Base-by-base conservation (phyloP, 30 jellyfish, hydroid and myxozoan species). In the Morbakka virulenta region DNA sequence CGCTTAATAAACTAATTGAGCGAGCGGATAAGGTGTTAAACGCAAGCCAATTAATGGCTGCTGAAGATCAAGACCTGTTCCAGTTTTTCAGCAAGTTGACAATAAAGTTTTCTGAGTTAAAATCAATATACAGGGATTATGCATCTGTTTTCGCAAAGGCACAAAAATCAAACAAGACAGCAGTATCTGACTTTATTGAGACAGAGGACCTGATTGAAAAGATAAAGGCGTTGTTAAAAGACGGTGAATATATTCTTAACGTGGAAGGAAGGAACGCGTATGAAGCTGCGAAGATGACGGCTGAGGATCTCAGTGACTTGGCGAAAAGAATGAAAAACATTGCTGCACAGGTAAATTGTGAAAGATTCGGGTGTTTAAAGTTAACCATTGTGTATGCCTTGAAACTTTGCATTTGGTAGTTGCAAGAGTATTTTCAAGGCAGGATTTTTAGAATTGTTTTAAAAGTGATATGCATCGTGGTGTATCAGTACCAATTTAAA, bases 331-430 rank as follows among this genome's bases (percentile, higher is more conserved):
- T 92, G 96, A 92, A 77, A 36, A 84, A 30, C 21, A 92, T 92
- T 48, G 99, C 99, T 0, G 94, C 94, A 21, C 96, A 92, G 96
- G 99, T 92, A 69, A 11, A 12, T 47, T 11, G 17, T 52, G 50
- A 26, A 31, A 11, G 0, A 13, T 74, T 47, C 28, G 67, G 1
- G 81, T 32, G 17, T 3, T n/a, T 50, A 9, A 11, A 30, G 1
- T 29, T 32, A 31, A n/a, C 61, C 61, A 9, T 12, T n/a, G n/a
- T 47, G 61, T 9, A n/a, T n/a, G n/a, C 12, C 12, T 47, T n/a
- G n/a, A n/a, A n/a, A n/a, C n/a, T n/a, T n/a, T n/a, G n/a, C n/a
- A n/a, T n/a, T n/a, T n/a, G n/a, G n/a, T n/a, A n/a, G n/a, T n/a
- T n/a, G n/a, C n/a, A n/a, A n/a, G n/a, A n/a, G n/a, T n/a, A n/a